Evolutionary conservation across 2,797 vertebrate species (phyloP), one percentile per base, ranked within the genome.

Genomic region (Gastrophryne carolinensis): DNA sequence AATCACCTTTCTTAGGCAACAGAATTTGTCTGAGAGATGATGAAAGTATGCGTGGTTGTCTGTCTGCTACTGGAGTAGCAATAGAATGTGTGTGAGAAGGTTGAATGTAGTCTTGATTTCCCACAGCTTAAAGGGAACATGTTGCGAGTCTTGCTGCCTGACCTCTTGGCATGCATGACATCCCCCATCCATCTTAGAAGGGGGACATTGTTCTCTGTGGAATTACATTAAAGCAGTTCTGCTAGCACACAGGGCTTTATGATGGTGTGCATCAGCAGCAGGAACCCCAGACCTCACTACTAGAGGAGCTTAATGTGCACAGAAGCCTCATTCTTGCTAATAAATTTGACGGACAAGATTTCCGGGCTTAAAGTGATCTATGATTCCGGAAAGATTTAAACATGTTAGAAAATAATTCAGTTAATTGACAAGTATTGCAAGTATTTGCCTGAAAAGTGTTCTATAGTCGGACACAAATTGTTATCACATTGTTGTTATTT

Each of bases 1-100:
- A 83, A 85, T 87, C 19, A 9, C 79, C 80, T 85, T 87, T 85
- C 82, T 85, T 82, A 85, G 79, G 64, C 81, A 79, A 67, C 72
- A 63, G 75, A 80, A 73, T 72, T 79, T 73, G 68, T 72, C 0
- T 0, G 77, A 80, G 74, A 79, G 60, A 81, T 23, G 11, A 61
- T 80, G 58, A n/a, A 39, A 81, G 73, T 35, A 67, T 57, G 17
- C 74, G 32, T 30, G 73, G 75, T 63, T 80, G 68, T 71, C 67
- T 72, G 37, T 58, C 27, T 29, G 11, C 80, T 78, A 72, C 73
- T 75, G 80, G 80, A 75, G 80, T 81, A 75, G 79, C 75, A 56
- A 44, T 65, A 19, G 69, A 67, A 47, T 82, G 41, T 71, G 27
- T 75, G 47, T 71, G 37, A 71, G 67, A 77, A 77, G 58, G 21